Evolutionary conservation across 2,888 invertebrate genomes (phyloP), one percentile per base, ranked within the genome.

Genomic region (Megaustenia siamemsis): DNA sequence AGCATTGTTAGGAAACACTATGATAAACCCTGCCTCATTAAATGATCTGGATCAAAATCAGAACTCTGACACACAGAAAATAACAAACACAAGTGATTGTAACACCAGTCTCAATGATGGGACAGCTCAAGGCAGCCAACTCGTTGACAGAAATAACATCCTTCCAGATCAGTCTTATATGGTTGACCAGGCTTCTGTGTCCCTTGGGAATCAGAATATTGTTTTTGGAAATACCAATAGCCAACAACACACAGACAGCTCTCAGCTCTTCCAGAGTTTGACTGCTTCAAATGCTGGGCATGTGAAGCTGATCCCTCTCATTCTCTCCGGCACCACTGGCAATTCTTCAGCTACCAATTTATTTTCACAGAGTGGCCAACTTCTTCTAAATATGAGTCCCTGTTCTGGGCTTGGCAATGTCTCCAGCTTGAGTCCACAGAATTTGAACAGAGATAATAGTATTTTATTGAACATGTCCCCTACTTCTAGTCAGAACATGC

Each of bases 251-350:
- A 35, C 35, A 10, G 35, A 10, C 6, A 21, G 10, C 24, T n/a
- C 40, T 40, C 49, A 49, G 1, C 10, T 75, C 32, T 53, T 75
- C 24, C 77, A 63, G 40, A 38, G 10, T n/a, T 12, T 28, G 28
- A 18, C 28, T n/a, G 60, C 40, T 32, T n/a, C 77, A 60, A 38
- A 77, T 24, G 63, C 77, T 56, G 77, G 77, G 1, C 77, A 77
- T 32, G n/a, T 77, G 38, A 77, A 77, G 35, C 35, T 77, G 15
- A n/a, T 77, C n/a, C 77, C 77, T 38, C 24, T 77, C 15, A 56
- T 77, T 38, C 21, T 77, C 6, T 77, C 77, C 40, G 40, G 35
- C 43, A 63, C 32, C 60, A 77, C 40, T 38, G 21, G 40, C 32
- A 60, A n/a, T 63, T 0, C 60, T 40, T 60, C 77, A 77, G 77